Conservation (phyloP, 2,797 vertebrate genomes). For the Buphagus erythrorhynchus region DNA sequence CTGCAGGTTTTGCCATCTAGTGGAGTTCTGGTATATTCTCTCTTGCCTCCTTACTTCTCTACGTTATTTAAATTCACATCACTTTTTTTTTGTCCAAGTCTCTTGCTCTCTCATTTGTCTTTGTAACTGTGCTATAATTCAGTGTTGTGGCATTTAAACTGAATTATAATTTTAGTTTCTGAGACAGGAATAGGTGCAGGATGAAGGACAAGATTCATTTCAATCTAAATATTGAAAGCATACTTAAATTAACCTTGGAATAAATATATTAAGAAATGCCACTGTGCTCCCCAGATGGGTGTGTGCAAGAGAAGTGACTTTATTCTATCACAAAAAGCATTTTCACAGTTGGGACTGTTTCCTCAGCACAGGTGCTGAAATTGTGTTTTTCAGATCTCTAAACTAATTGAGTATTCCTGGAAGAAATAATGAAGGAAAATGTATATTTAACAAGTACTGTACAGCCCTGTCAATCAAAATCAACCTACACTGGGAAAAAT, state of each 20-base stretch:
- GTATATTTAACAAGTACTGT: not conserved
- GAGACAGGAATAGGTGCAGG: not conserved
- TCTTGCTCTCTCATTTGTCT: not conserved
- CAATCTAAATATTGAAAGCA: not conserved
- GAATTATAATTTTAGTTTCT: not conserved
- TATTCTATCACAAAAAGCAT: not conserved
- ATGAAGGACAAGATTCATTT: not conserved
- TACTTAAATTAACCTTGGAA: not conserved
- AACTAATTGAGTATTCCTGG: not conserved
- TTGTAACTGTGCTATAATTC: not conserved
- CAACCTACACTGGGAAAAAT: not conserved
- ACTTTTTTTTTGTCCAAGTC: not conserved
- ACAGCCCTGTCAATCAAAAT: constrained; percentile 15
- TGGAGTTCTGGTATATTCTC: not conserved
- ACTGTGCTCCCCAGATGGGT: not conserved
- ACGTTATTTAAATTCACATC: not conserved
- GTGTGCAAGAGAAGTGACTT: not conserved
- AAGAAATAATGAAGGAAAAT: not conserved
- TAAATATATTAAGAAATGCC: not conserved
- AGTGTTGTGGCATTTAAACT: not conserved
- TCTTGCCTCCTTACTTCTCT: not conserved
- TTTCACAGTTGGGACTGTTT: not conserved
- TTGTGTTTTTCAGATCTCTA: not conserved
- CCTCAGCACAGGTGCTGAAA: not conserved
- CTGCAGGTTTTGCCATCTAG: not conserved